Evolutionary conservation across 2,113 vertebrate genomes (phyloP), one percentile per base, ranked within the genome.

Genomic region (Pelecanoides urinatrix): DNA sequence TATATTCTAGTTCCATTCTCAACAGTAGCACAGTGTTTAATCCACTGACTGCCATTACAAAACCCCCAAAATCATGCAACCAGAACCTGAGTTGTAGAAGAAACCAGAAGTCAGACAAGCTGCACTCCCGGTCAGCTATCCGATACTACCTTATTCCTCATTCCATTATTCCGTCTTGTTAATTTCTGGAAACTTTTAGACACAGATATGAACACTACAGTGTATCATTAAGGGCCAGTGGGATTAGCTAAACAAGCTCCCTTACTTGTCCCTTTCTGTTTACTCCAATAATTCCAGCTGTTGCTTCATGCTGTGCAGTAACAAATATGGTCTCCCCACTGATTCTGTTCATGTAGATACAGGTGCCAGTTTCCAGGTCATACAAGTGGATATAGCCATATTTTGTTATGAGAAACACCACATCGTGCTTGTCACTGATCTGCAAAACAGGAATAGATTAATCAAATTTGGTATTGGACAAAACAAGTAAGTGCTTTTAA

Each of bases 321-420:
- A 99, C 99, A 95, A 99, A 99, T 97, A 99, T 99, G 74, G 99
- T 99, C 97, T 99, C 99, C 38, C 99, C 99, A 73, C 99, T 99
- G 96, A 99, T 99, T 94, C 99, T 98, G 97, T 99, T 99, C 99
- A 99, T 99, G 97, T 99, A 99, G 97, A 99, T 99, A 88, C 99
- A 99, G 94, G 99, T 99, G 70, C 99, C 99, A 7, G 99, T 99
- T 97, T 99, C 99, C 96, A 99, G 98, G 96, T 99, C 99, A 81
- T 99, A 99, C 74, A 99, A 97, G 89, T 99, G 99, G 96, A 99
- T 99, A 94, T 99, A 99, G 68, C 99, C 99, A 67, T 99, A 99
- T 91, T 99, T 99, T 21, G 99, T 99, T 91, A 99, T 99, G 72
- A 99, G 98, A 95, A 99, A 99, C 58, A 99, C 99, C 29, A 99